Evolutionary conservation across 2,113 vertebrate genomes (phyloP).

Genomic region (Mesitornis unicolor): DNA sequence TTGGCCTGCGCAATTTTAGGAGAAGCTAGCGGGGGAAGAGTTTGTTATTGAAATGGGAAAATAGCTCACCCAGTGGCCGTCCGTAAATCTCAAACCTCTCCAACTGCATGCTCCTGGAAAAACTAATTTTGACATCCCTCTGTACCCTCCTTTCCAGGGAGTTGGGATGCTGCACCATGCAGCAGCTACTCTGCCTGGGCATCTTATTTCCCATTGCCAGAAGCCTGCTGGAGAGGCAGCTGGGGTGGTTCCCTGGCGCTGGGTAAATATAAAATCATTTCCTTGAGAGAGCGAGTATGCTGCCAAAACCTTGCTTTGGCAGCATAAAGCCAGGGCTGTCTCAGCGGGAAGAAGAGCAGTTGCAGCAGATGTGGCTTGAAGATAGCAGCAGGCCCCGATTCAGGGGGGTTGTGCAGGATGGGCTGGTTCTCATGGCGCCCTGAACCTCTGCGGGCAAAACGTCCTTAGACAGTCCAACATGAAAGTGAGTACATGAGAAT

Average conservation of each 20-base stretch:
- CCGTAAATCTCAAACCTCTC: neutral
- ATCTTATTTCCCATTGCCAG: neutral
- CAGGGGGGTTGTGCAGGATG: neutral
- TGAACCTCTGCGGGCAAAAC: neutral
- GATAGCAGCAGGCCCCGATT: neutral
- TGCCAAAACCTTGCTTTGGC: neutral
- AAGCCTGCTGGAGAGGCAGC: neutral
- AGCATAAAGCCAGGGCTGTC: rapidly evolving
- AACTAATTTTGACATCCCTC: neutral
- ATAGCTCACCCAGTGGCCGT: neutral
- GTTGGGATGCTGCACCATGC: rapidly evolving
- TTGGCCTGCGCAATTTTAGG: rapidly evolving
- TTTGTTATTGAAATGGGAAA: neutral
- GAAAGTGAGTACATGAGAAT: neutral
- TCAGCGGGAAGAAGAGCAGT: neutral
- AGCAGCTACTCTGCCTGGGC: neutral
- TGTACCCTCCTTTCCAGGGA: neutral
- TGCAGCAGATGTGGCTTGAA: neutral
- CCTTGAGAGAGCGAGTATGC: neutral
- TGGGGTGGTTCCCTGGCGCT: neutral
- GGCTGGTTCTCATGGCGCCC: neutral
- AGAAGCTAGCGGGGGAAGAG: neutral
- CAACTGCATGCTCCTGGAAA: neutral
- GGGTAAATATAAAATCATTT: neutral
- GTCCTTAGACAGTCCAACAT: neutral